These are phyloP conservation scores for Drosophila ezoana DNA, from an alignment of 2,888 invertebrate species.

Conservation along the genomic window DNA sequence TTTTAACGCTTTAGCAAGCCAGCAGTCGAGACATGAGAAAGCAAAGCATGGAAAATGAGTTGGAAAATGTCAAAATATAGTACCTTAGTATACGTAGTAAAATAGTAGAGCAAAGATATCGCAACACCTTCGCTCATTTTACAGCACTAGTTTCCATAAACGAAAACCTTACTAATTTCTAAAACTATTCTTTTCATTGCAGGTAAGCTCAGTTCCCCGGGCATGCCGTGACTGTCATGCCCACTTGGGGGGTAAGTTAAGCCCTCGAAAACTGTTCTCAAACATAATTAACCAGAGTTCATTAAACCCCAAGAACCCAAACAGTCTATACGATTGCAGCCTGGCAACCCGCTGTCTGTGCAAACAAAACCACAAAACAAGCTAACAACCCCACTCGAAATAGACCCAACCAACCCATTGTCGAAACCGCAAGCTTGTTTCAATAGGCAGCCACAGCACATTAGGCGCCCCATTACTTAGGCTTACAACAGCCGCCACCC, in stretches of 20 bases:
- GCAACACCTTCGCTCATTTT: neutral
- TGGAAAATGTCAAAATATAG: conserved; percentile 12
- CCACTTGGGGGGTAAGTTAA: conserved; percentile 26
- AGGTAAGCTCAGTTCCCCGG: conserved; percentile 43
- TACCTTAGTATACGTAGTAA: conserved; percentile 1
- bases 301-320: conserved; percentile 54
- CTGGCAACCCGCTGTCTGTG: conserved; percentile 46
- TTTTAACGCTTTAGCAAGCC: conserved; percentile 65
- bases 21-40: conserved; percentile 19
- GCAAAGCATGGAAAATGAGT: conserved; percentile 34
- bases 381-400: conserved; percentile 20
- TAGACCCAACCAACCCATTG: conserved; percentile 7
- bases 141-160: neutral
- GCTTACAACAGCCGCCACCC: conserved; percentile 2
- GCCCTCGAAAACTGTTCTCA: conserved; percentile 15
- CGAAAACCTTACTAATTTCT: conserved; percentile 18
- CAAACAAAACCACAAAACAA: conserved; percentile 40
- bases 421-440: conserved; percentile 59
- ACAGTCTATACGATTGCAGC: conserved; percentile 13
- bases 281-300: conserved; percentile 58
- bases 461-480: conserved; percentile 53
- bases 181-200: conserved; percentile 19
- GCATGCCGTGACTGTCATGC: neutral
- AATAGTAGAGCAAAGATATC: too few species aligned
- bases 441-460: conserved; percentile 55